Evolutionary conservation across 2,888 invertebrate genomes (phyloP).

Genomic region (Noctua comes): DNA sequence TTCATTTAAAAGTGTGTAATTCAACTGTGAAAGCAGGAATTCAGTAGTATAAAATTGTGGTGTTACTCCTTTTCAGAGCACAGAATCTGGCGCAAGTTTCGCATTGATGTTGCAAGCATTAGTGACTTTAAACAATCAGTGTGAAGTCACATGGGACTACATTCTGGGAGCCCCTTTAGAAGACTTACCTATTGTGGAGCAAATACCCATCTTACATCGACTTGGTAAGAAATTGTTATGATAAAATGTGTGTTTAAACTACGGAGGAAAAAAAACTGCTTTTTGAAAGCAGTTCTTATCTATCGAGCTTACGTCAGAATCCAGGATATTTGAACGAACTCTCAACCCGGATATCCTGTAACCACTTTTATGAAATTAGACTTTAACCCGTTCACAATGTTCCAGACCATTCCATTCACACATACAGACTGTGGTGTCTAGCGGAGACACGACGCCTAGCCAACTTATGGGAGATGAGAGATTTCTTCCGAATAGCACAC

Average conservation of each 20-base stretch:
- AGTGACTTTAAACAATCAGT: conserved; percentile 93
- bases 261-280: neutral
- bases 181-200: conserved; percentile 94
- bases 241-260: neutral
- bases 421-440: conserved; percentile 94
- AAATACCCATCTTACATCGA: conserved; percentile 94
- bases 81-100: conserved; percentile 91
- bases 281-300: neutral
- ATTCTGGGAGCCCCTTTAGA: conserved; percentile 93
- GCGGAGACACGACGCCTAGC: conserved; percentile 93
- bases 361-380: neutral
- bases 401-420: conserved; percentile 94
- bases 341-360: neutral
- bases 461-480: conserved; percentile 93
- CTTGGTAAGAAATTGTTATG: conserved; percentile 84
- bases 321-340: neutral
- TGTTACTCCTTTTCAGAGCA: conserved; percentile 81
- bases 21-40: neutral
- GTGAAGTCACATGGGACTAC: conserved; percentile 93
- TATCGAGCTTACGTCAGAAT: neutral
- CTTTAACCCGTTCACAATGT: conserved; percentile 2
- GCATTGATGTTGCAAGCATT: conserved; percentile 92
- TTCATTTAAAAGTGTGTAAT: neutral
- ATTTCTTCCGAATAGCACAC: conserved; percentile 93
- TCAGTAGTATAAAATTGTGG: neutral